Evolutionary conservation across 2,888 invertebrate genomes (phyloP).

Genomic region (Apoderus coryli): DNA sequence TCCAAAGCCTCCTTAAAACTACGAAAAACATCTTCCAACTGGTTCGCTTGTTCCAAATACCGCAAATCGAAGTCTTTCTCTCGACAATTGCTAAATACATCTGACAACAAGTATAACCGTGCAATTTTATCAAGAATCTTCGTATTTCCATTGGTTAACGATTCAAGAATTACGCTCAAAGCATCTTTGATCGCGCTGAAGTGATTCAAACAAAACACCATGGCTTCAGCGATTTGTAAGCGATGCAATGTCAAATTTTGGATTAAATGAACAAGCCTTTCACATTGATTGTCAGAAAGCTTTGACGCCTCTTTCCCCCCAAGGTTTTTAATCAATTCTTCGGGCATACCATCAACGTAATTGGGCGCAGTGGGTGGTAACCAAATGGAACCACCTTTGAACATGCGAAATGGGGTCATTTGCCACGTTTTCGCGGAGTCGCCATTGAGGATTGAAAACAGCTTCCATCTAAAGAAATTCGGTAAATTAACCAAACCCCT

Average conservation of each 20-base stretch:
- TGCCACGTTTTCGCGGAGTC: constrained; percentile 81
- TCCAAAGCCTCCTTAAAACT: constrained; percentile 6
- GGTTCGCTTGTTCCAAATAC: no score
- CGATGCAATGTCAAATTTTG: constrained; percentile 65
- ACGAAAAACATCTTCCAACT: constrained; percentile 5
- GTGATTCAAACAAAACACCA: constrained; percentile 97
- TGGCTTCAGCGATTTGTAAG: constrained; percentile 71
- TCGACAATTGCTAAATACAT: constrained; percentile 89
- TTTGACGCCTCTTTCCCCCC: constrained; percentile 45
- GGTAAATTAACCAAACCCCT: no score
- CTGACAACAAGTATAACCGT: constrained; percentile 83
- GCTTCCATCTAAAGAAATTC: constrained; percentile 76
- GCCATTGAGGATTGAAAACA: constrained; percentile 90
- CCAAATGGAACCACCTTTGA: constrained; percentile 88
- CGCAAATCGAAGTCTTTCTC: no score
- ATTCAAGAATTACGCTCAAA: constrained; percentile 74
- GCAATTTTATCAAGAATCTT: constrained; percentile 12
- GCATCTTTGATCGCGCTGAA: constrained; percentile 88
- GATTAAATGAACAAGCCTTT: constrained; percentile 75
- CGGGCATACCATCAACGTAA: constrained; percentile 92
- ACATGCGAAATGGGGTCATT: constrained; percentile 88
- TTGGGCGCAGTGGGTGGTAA: constrained; percentile 84
- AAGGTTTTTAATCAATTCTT: constrained; percentile 59
- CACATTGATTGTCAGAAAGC: constrained; percentile 54
- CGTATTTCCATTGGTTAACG: constrained; percentile 36